These are phyloP conservation scores for Mallateleia sp. DNA, from an alignment of 2,888 invertebrate genomes.

Conservation along the genomic window DNA sequence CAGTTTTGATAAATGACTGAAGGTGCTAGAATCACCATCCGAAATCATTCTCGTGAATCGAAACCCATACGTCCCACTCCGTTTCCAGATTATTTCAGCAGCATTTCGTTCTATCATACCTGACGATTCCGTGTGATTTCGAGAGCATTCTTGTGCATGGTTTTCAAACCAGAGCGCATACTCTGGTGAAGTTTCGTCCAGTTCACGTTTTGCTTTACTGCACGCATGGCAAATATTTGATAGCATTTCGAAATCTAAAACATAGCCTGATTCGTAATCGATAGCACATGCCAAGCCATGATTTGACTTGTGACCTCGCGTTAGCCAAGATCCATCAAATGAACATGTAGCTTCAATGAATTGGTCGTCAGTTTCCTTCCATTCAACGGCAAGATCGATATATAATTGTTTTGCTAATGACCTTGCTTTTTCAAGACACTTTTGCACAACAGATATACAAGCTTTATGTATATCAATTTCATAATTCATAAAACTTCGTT, in stretches of 20 bases:
- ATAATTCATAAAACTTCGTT: too few relatives aligned
- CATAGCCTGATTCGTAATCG: slow-evolving; percentile 6
- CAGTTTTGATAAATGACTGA: slow-evolving; percentile 10
- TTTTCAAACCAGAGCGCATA: neutral
- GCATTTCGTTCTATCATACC: slow-evolving; percentile 6
- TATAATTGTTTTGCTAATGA: too few relatives aligned
- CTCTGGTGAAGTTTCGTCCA: neutral
- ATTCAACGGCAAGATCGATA: too few relatives aligned
- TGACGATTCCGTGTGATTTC: slow-evolving; percentile 5
- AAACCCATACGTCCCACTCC: slow-evolving; percentile 6
- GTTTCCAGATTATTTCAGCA: slow-evolving; percentile 8
- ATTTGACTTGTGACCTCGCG: slow-evolving; percentile 3
- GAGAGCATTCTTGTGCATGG: neutral
- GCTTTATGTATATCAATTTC: too few relatives aligned
- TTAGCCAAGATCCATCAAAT: slow-evolving; percentile 10
- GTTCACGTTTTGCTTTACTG: neutral
- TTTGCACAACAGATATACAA: too few relatives aligned
- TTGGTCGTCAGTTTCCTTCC: too few relatives aligned
- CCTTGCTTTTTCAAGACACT: too few relatives aligned
- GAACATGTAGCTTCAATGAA: too few relatives aligned
- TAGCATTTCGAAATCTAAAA: slow-evolving; percentile 11
- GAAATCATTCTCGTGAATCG: slow-evolving; percentile 18
- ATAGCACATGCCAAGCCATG: slow-evolving; percentile 1
- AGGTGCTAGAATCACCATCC: slow-evolving; percentile 16
- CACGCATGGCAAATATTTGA: neutral